Conservation (phyloP, 2,113 vertebrate species). For the Dromaius novaehollandiae region DNA sequence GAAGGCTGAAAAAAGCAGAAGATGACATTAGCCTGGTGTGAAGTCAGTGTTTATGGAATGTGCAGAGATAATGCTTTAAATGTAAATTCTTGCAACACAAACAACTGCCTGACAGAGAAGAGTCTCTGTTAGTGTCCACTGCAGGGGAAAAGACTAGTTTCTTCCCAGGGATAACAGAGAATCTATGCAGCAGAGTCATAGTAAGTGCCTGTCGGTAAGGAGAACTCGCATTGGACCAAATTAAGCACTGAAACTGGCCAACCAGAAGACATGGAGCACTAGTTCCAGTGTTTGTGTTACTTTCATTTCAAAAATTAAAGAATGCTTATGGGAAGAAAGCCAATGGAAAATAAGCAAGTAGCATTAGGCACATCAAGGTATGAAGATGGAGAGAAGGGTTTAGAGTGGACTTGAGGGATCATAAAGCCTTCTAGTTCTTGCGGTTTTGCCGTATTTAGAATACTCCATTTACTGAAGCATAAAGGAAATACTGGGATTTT, state of each 20-base stretch:
- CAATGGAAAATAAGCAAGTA: neutral
- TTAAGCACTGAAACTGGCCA: neutral
- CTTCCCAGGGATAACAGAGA: neutral
- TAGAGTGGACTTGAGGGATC: neutral
- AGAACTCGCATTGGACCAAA: neutral
- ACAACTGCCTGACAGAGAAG: neutral
- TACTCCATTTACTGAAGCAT: neutral
- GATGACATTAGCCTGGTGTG: neutral
- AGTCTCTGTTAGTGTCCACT: rapidly evolving
- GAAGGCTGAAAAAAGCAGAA: neutral
- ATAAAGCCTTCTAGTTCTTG: neutral
- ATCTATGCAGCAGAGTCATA: neutral
- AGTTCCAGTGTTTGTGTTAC: neutral
- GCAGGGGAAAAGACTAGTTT: neutral
- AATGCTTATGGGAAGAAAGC: neutral
- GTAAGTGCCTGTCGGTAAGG: neutral
- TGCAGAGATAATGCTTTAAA: neutral
- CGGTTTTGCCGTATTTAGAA: rapidly evolving
- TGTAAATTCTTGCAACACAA: neutral
- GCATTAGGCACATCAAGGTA: neutral
- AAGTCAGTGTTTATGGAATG: neutral
- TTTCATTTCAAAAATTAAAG: neutral
- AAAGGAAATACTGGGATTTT: neutral
- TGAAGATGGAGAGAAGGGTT: neutral
- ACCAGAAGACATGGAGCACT: neutral